Evolutionary conservation across 2,888 invertebrate genomes (phyloP), one percentile per base, ranked within the genome.

Genomic region (Eurois occulta): DNA sequence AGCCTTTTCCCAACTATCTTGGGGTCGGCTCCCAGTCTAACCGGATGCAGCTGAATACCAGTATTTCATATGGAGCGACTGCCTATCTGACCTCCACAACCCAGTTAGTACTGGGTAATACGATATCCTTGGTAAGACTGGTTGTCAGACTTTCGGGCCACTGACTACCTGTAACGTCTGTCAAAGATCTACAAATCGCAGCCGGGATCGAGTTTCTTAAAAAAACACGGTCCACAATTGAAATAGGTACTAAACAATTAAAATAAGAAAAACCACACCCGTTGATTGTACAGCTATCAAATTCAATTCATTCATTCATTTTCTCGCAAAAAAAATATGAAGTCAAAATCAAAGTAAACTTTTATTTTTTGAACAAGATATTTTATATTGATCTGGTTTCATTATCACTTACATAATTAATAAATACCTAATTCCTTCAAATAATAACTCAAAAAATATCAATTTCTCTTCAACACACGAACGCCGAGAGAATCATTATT

Each of bases 401-500:
- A 35, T 35, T 21, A 32, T 21, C 62, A 62, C 10, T 21, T 4
- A 35, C 0, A 35, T 0, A 21, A 62, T 21, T 1, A 32, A 62
- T 5, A 41, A 71, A 35, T n/a, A n/a, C n/a, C n/a, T n/a, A n/a
- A 58, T n/a, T 21, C 35, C 7, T 21, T 11, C 18, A 60, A 75
- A 67, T 52, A n/a, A 60, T 28, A 55, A 0, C 35, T 11, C 48
- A 2, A 28, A 60, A 46, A 80, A 41, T 58, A 69, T 58, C 28
- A 58, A 69, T 43, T 69, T 68, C 48, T 58, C 52, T 4, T 21
- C 41, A 71, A 68, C 41, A 68, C 28, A 64, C 60, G 24, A 55
- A 41, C 13, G 64, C 67, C 64, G 41, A 85, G 71, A 62, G 58
- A 81, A 72, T 52, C 46, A 85, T 83, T 83, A 85, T 81, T 81